Percentiles rank a stretch among this genome's conserved stretches.
Conservation (phyloP, 2,888 invertebrate genomes). For the Drosophila cyrtoloma region DNA sequence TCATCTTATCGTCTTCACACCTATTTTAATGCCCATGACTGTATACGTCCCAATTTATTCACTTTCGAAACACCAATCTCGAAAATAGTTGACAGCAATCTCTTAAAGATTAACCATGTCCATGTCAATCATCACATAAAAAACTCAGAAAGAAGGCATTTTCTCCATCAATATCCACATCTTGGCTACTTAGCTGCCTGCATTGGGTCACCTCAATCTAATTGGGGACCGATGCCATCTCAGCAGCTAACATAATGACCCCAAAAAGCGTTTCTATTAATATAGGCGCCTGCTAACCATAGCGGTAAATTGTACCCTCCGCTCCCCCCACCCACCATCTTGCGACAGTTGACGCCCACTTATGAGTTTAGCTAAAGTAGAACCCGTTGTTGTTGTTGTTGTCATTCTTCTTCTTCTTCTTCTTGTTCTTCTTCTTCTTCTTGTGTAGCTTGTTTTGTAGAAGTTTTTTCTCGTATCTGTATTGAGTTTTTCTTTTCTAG, state of each 20-base stretch:
- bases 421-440: not conserved
- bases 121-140: constrained; percentile 15
- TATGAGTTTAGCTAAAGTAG: constrained; percentile 37
- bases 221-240: constrained; percentile 32
- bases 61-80: not conserved
- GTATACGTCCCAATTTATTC: not conserved
- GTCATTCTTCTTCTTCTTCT: constrained; percentile 3
- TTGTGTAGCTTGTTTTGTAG: constrained; percentile 43
- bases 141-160: constrained; percentile 4
- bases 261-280: constrained; percentile 72
- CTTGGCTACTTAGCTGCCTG: constrained; percentile 32
- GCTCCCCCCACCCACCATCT: not conserved
- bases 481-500: constrained; percentile 67
- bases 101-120: constrained; percentile 22
- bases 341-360: constrained; percentile 51
- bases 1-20: not conserved
- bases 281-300: constrained; percentile 60
- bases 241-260: constrained; percentile 68
- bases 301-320: constrained; percentile 67
- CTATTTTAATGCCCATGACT: not conserved
- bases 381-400: constrained; percentile 46
- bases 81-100: not conserved
- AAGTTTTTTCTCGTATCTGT: constrained; percentile 64
- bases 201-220: constrained; percentile 55
- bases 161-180: constrained; percentile 6